These are phyloP conservation scores for Sprattus sprattus DNA, from an alignment of 2,113 vertebrate species.

Conservation along the genomic window DNA sequence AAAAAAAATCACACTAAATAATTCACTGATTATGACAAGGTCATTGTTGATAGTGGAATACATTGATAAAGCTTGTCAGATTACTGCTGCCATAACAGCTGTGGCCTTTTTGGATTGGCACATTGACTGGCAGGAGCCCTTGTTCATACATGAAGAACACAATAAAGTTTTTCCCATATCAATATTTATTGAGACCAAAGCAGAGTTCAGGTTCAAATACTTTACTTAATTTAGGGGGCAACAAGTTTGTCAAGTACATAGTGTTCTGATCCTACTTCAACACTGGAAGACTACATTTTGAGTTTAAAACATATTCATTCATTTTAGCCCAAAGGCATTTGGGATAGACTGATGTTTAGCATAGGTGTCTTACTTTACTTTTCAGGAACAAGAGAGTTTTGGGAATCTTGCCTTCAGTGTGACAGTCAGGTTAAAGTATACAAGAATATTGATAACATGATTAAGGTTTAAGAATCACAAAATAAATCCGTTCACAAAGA, in stretches of 20 bases:
- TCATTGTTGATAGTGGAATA: too few species aligned
- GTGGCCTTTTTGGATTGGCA: too few species aligned
- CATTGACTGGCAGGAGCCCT: too few species aligned
- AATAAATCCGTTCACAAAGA: constrained; percentile 59
- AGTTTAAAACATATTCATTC: constrained; percentile 36
- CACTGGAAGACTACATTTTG: constrained; percentile 65
- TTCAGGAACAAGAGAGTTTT: constrained; percentile 47
- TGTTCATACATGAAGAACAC: too few species aligned
- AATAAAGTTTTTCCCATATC: not conserved
- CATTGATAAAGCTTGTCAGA: too few species aligned
- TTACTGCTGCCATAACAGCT: too few species aligned
- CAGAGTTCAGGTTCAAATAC: constrained; percentile 18
- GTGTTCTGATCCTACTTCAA: constrained; percentile 57
- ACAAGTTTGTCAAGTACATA: constrained; percentile 63
- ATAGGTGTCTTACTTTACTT: constrained; percentile 39
- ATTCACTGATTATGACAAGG: too few species aligned
- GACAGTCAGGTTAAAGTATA: constrained; percentile 56
- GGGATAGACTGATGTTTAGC: constrained; percentile 32
- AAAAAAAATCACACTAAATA: too few species aligned
- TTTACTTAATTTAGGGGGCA: constrained; percentile 66
- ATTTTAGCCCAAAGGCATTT: constrained; percentile 31
- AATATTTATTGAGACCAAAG: not conserved
- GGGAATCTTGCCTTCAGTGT: constrained; percentile 49
- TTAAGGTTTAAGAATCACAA: constrained; percentile 62
- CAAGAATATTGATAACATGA: constrained; percentile 62